phyloP scores from a whole-genome alignment of 1,140 invertebrate genomes.

The Bombyx mandarina region DNA sequence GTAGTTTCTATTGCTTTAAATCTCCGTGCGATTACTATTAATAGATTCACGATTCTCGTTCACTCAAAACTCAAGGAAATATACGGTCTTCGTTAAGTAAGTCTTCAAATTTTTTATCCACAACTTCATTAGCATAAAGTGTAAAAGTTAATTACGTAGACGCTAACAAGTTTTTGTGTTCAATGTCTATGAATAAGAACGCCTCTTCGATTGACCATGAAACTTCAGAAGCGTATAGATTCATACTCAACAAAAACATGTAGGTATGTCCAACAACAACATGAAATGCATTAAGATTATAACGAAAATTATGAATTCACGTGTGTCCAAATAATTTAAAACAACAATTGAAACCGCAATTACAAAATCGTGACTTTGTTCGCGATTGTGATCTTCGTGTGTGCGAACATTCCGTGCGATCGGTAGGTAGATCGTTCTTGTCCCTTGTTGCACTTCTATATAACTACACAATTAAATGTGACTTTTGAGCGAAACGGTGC shows the following conservation, averaged over 20 bases:
- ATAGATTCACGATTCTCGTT: slow-evolving; percentile 33
- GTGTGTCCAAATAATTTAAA: slow-evolving; percentile 13
- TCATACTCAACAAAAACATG: background rate
- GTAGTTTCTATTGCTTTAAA: no score
- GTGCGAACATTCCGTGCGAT: slow-evolving; percentile 21
- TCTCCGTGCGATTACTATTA: no score
- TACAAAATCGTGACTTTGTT: slow-evolving; percentile 42
- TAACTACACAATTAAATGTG: slow-evolving; percentile 49
- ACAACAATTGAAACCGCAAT: slow-evolving; percentile 26
- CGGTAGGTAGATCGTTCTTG: background rate
- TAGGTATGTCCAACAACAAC: background rate
- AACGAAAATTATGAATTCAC: slow-evolving; percentile 4
- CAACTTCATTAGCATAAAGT: slow-evolving; percentile 27
- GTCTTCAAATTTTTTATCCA: slow-evolving; percentile 26
- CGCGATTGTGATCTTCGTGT: slow-evolving; percentile 33
- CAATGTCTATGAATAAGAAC: slow-evolving; percentile 10
- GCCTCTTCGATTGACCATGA: slow-evolving; percentile 5
- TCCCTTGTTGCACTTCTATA: slow-evolving; percentile 21
- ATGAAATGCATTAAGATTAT: slow-evolving; percentile 4
- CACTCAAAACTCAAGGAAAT: slow-evolving; percentile 27
- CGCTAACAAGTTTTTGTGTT: slow-evolving; percentile 26
- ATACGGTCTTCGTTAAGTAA: slow-evolving; percentile 28
- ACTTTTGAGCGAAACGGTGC: slow-evolving; percentile 47
- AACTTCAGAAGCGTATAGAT: background rate
- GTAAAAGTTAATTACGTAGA: slow-evolving; percentile 31